Base-by-base conservation (phyloP, 2,113 vertebrate species). In the Mixornis gularis region DNA sequence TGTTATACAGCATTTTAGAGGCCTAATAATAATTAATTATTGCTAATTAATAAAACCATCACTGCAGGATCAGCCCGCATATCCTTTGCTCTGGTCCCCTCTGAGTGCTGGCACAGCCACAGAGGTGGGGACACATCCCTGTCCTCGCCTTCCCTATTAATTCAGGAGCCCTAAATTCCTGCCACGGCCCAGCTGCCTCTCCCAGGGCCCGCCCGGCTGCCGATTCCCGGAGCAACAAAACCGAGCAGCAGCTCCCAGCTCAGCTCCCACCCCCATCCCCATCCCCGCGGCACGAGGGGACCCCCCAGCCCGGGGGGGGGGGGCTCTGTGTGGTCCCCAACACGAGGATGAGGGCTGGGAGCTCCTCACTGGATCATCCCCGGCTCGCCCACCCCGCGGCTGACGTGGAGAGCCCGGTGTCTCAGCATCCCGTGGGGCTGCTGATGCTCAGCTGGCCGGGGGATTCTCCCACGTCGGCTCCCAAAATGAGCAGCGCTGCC, bases 151-250 rank as follows among this genome's bases (percentile, higher is more conserved):
- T 53, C 74, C 79, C 40, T 20, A 8, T 92, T 62, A 43, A n/a
- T 94, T 80, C 87, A 89, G 94, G 46, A 94, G 93, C 85, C 93
- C 93, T 68, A 85, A 85, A 95, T 95, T 92, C 92, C 91, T 91
- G 56, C 65, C 40, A 1, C 7, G 29, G 80, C 91, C 59, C 94
- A 34, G 41, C 21, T 56, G 94, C 92, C 80, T 52, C 87, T 85
- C 80, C 86, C 92, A 72, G 86, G 85, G 66, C 93, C 76, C 34
- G 49, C 91, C 86, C 34, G 0, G 82, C 62, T 36, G 36, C 36
- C 36, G 36, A 9, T 9, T 36, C 36, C 36, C 9, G 36, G 8
- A 36, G 36, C 36, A 36, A 7, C 36, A 36, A 7, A 36, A 9
- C 36, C 36, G 36, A 44, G 71, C 32, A 7, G 9, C 20, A 6